Base-by-base conservation (phyloP, 2,888 invertebrate genomes). In the Phyto melanocephala region DNA sequence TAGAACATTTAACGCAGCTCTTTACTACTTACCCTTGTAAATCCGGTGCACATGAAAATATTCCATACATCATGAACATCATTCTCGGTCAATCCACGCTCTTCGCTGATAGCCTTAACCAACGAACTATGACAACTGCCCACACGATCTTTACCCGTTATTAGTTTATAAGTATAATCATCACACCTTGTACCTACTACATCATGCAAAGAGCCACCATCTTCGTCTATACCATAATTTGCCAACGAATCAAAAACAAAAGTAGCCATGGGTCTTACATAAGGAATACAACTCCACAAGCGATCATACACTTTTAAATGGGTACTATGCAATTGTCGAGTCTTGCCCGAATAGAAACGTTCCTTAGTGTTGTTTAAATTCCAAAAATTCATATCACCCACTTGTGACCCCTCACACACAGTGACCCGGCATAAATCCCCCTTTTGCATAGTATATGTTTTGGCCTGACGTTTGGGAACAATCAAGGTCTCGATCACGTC, bases 41-140 rank as follows among this genome's bases (percentile, higher is more conserved):
- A 90, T 1, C 92, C 92, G 0, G 92, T 92, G 74, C 92, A 91
- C 92, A 92, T 92, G 62, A 92, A 92, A 54, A 92, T 92, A 84
- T 92, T 92, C 91, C 92, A 92, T 1, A 92, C 92, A 87, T 92
- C 92, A 83, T 92, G 92, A 0, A 92, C 92, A 86, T 92, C 92
- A 22, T 89, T 88, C 80, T 92, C 92, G 2, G 83, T 85, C 70
- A 92, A 85, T 10, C 90, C 91, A 6, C 89, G 88, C 52, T 91
- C 90, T 76, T 89, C 86, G 1, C 85, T 84, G 1, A 91, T 87
- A 0, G 92, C 92, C 52, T 90, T 88, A 0, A 90, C 90, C 50
- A 92, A 85, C 42, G 91, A 91, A 58, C 91, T 91, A 77, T 92
- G 92, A 54, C 92, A 92, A 62, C 91, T 92, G 47, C 89, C 89